Evolutionary conservation across 2,888 invertebrate species (phyloP).

Genomic region (Stomorhina lunata): DNA sequence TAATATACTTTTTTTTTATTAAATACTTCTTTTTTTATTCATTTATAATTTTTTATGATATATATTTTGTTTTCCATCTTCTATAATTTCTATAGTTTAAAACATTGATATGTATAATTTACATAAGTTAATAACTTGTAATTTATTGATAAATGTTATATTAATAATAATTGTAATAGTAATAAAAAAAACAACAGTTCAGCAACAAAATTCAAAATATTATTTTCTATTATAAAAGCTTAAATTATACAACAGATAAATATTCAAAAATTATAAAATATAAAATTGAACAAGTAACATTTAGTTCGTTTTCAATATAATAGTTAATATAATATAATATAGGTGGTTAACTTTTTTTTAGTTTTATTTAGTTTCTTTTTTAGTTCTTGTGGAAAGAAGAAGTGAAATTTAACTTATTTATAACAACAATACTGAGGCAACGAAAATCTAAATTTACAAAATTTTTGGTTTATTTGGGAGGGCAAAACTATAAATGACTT

Average conservation of each 20-base stretch:
- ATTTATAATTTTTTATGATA: slow-evolving; percentile 46
- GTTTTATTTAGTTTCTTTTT: not conserved
- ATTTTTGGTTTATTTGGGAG: not conserved
- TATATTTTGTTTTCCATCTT: not conserved
- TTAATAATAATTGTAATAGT: slow-evolving; percentile 35
- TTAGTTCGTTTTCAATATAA: slow-evolving; percentile 1
- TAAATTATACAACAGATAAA: slow-evolving; percentile 21
- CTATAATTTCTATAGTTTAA: slow-evolving; percentile 46
- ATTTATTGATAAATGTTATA: slow-evolving; percentile 71
- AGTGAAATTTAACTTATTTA: slow-evolving; percentile 29
- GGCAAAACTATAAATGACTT: slow-evolving; percentile 44
- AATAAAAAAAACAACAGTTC: not conserved
- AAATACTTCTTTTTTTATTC: slow-evolving; percentile 69
- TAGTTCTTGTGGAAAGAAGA: not conserved
- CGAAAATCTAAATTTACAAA: slow-evolving; percentile 10
- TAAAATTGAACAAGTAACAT: slow-evolving; percentile 44
- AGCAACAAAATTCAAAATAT: slow-evolving; percentile 30
- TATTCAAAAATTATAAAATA: slow-evolving; percentile 1
- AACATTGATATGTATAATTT: slow-evolving; percentile 67
- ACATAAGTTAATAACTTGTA: slow-evolving; percentile 57
- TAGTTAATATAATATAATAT: slow-evolving; percentile 34
- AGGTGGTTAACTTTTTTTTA: slow-evolving; percentile 57
- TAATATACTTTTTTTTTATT: slow-evolving; percentile 77
- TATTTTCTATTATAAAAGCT: slow-evolving; percentile 23
- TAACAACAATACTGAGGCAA: slow-evolving; percentile 15